Conservation (phyloP, 1,140 invertebrate genomes). For the Zaprionus lachaisei region DNA sequence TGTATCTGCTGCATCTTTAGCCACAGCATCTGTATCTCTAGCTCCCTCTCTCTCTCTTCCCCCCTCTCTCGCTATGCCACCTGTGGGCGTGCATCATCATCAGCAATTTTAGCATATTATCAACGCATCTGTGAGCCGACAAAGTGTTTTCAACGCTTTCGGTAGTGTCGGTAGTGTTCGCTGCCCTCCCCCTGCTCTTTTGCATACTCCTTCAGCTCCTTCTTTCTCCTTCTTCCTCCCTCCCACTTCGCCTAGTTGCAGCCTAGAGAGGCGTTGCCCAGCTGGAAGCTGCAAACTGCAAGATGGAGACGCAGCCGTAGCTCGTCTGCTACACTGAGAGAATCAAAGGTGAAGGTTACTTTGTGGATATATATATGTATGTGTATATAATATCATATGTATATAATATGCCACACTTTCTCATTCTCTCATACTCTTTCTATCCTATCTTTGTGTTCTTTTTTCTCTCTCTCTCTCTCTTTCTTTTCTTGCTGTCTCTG, state of each 20-base stretch:
- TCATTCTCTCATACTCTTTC: too few species aligned
- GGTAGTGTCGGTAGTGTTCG: slow-evolving; percentile 48
- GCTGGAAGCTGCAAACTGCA: slow-evolving; percentile 39
- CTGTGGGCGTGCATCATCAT: slow-evolving; percentile 82
- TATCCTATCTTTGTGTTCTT: too few species aligned
- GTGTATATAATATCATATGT: not conserved
- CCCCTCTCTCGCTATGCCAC: slow-evolving; percentile 22
- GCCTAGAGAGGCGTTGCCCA: slow-evolving; percentile 52
- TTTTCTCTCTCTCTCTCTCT: too few species aligned
- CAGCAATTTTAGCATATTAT: slow-evolving; percentile 82
- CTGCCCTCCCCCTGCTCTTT: not conserved
- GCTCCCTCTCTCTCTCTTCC: slow-evolving; percentile 28
- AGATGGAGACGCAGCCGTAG: slow-evolving; percentile 27
- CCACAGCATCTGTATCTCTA: slow-evolving; percentile 40
- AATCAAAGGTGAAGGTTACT: not conserved
- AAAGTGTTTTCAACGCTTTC: slow-evolving; percentile 83
- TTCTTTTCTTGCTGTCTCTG: too few species aligned
- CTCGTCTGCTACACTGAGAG: slow-evolving; percentile 25
- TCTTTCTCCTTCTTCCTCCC: not conserved
- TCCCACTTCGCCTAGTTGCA: slow-evolving; percentile 8
- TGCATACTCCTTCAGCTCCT: not conserved
- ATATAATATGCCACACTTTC: too few species aligned
- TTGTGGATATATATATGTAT: not conserved
- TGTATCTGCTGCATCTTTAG: slow-evolving; percentile 51
- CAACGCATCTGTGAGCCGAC: slow-evolving; percentile 82